Conservation (phyloP, 2,888 invertebrate genomes). For the Leptarthrus brevirostris region DNA sequence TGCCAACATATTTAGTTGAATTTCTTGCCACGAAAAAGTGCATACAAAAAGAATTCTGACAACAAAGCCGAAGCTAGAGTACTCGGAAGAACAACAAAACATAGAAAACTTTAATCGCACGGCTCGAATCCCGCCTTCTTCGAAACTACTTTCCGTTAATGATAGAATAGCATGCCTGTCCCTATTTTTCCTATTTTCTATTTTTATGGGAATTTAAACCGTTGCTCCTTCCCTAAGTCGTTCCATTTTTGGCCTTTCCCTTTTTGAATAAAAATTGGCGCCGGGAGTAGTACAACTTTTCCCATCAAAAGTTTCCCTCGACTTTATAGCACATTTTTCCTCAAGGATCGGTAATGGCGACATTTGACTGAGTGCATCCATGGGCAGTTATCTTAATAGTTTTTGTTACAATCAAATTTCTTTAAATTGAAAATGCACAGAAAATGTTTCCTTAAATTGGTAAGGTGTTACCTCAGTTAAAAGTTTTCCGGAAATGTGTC, state of each 20-base stretch:
- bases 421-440: background rate
- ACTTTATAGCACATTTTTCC: no score
- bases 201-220: slow-evolving; percentile 30
- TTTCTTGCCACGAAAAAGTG: background rate
- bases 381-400: no score
- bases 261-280: background rate
- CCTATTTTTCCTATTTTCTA: slow-evolving; percentile 34
- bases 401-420: background rate
- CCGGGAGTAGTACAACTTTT: slow-evolving; percentile 8
- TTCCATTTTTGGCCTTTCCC: background rate
- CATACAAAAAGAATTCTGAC: background rate
- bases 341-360: no score
- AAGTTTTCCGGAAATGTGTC: no score
- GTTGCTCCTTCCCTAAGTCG: background rate
- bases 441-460: no score
- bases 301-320: slow-evolving; percentile 32
- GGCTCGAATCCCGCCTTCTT: slow-evolving; percentile 9
- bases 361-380: no score
- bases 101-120: background rate
- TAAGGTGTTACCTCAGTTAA: no score
- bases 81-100: background rate
- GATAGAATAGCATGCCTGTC: slow-evolving; percentile 35
- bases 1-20: no score
- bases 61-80: no score
- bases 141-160: slow-evolving; percentile 25